phyloP scores from a whole-genome alignment of 2,888 invertebrate species.

The Andrena hattorfiana region DNA sequence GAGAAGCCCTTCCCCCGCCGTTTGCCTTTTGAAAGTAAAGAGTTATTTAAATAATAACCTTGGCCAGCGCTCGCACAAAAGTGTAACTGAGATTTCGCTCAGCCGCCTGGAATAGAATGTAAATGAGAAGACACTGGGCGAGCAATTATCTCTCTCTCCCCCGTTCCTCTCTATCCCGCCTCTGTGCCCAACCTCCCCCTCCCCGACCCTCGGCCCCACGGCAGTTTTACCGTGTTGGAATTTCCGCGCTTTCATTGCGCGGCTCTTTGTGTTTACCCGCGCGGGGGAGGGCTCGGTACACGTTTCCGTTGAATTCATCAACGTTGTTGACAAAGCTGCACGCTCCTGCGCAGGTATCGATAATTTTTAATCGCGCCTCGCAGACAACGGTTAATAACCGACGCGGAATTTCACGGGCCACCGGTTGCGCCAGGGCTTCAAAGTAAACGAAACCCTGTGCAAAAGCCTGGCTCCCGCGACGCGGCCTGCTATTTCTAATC shows the following conservation, averaged over 20 bases:
- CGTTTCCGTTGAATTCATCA: slow-evolving; percentile 58
- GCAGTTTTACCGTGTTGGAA: slow-evolving; percentile 38
- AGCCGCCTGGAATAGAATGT: slow-evolving; percentile 59
- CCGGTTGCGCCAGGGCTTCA: slow-evolving; percentile 25
- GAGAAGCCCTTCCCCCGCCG: slow-evolving; percentile 37
- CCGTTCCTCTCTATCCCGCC: neutral
- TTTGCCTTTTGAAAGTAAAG: slow-evolving; percentile 55
- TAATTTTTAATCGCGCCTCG: slow-evolving; percentile 53
- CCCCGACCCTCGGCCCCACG: neutral
- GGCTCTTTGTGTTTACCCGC: slow-evolving; percentile 55
- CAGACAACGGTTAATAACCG: slow-evolving; percentile 50
- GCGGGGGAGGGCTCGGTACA: slow-evolving; percentile 36
- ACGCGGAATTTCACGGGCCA: slow-evolving; percentile 33
- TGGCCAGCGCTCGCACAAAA: slow-evolving; percentile 51
- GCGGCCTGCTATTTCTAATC: too few relatives aligned
- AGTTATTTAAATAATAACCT: slow-evolving; percentile 62
- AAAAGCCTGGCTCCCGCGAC: too few relatives aligned
- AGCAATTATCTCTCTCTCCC: slow-evolving; percentile 54
- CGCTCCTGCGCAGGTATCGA: slow-evolving; percentile 38
- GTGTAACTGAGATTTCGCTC: slow-evolving; percentile 60
- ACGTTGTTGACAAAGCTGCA: slow-evolving; percentile 52
- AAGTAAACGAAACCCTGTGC: slow-evolving; percentile 3
- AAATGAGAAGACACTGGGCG: slow-evolving; percentile 60
- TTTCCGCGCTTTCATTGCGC: slow-evolving; percentile 54
- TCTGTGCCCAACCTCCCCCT: neutral